These are phyloP conservation scores for Nasalis larvatus DNA, from an alignment of 2,113 vertebrate species.

Conservation along the genomic window DNA sequence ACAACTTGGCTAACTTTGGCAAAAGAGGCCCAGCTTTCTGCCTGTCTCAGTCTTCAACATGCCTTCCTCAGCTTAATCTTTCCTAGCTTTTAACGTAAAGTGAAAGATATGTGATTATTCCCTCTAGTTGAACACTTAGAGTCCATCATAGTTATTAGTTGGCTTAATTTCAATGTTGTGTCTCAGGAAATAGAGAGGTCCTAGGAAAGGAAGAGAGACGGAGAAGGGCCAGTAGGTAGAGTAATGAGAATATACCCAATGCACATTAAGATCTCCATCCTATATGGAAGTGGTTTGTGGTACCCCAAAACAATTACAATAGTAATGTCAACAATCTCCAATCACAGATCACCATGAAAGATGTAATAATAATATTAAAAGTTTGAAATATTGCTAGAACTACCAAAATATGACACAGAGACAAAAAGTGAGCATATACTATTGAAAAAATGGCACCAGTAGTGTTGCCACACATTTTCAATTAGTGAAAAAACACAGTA, in stretches of 20 bases:
- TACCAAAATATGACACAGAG: background rate
- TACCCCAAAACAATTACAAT: background rate
- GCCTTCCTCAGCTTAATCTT: background rate
- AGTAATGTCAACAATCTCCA: background rate
- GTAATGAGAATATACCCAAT: background rate
- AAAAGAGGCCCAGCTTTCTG: background rate
- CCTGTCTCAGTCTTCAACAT: background rate
- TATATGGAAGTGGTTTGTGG: background rate
- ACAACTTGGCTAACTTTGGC: background rate
- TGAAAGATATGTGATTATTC: background rate
- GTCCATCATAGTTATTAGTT: background rate
- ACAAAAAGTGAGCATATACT: background rate
- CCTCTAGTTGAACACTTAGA: background rate
- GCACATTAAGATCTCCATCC: background rate
- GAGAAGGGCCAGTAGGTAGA: background rate
- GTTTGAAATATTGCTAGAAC: background rate
- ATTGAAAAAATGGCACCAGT: background rate
- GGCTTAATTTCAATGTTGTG: background rate
- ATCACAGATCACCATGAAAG: background rate
- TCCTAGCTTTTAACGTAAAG: background rate
- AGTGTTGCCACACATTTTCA: background rate
- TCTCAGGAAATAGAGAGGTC: background rate
- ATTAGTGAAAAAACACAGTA: background rate
- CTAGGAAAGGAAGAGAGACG: background rate
- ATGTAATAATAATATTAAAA: background rate